Evolutionary conservation across 2,888 invertebrate species (phyloP), one percentile per base, ranked within the genome.

Genomic region (Microctonus brassicae): DNA sequence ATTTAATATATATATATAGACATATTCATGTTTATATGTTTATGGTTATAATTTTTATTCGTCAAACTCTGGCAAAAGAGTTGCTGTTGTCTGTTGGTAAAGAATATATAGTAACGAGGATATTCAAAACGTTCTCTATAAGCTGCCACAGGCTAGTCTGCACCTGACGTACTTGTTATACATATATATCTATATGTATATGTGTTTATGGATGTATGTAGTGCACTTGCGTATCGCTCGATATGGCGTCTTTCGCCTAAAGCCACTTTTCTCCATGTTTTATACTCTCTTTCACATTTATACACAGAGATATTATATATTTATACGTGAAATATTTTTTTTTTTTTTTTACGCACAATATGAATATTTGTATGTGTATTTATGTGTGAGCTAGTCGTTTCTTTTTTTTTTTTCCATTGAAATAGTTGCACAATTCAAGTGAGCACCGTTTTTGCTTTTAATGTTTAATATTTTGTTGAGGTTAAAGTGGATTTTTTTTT

Each of bases 61-160:
- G 47, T 47, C 47, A 47, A 47, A n/a, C 17, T 6, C 17, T 29
- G 58, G 58, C 17, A 33, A 20, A 29, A 29, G 10, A 22, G 57
- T 17, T 17, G n/a, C 47, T 63, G n/a, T 9, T 42, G 42, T 63
- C n/a, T 47, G 34, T 39, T 34, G 34, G 58, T 33, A 17, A 29
- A 22, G 17, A 17, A 58, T 33, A 64, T n/a, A 60, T 33, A 70
- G 58, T 26, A 42, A 66, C 53, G 52, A 55, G 67, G 36, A 47
- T 68, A 72, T 72, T 47, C 53, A 55, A 53, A 72, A 68, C 67
- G 62, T 72, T 29, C 70, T 64, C 72, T n/a, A n/a, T 55, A 42
- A 57, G 58, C 36, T 57, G 72, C 72, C 67, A 36, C 72, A 20
- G 64, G 72, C 72, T 22, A 68, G 57, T 63, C 72, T 72, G 72